phyloP scores from a whole-genome alignment of 2,113 vertebrate genomes.

The Chlorocebus sabaeus region DNA sequence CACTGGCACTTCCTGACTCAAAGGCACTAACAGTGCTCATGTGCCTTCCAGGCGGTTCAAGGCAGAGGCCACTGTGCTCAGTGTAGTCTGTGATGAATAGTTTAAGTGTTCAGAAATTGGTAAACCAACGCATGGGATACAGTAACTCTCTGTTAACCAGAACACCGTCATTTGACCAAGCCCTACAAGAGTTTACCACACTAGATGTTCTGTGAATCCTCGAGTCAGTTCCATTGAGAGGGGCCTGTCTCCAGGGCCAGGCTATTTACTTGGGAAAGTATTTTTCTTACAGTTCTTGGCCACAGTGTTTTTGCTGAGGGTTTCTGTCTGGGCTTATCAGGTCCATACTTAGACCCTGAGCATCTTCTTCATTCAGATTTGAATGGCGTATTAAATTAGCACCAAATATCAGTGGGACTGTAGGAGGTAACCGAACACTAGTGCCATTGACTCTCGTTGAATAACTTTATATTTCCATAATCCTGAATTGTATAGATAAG shows the following conservation, averaged over 20 bases:
- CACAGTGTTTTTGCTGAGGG: background rate
- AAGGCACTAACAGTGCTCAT: background rate
- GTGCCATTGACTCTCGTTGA: background rate
- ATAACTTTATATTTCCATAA: background rate
- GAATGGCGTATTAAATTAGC: background rate
- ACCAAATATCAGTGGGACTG: background rate
- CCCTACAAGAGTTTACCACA: fast-evolving
- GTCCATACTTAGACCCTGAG: background rate
- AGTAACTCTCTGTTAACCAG: background rate
- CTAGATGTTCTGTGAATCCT: fast-evolving
- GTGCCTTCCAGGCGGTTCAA: background rate
- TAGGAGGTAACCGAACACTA: background rate
- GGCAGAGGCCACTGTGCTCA: background rate
- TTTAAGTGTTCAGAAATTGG: background rate
- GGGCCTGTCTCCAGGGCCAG: background rate
- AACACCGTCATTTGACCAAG: background rate
- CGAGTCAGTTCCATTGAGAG: background rate
- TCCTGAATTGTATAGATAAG: background rate
- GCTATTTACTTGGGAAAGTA: background rate
- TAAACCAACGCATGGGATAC: fast-evolving
- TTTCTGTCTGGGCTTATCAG: background rate
- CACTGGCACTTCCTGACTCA: background rate
- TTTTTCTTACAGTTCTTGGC: background rate
- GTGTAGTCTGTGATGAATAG: background rate
- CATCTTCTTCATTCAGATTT: background rate